Evolutionary conservation across 2,888 invertebrate species (phyloP).

Genomic region (Drosophila atroscutellata): DNA sequence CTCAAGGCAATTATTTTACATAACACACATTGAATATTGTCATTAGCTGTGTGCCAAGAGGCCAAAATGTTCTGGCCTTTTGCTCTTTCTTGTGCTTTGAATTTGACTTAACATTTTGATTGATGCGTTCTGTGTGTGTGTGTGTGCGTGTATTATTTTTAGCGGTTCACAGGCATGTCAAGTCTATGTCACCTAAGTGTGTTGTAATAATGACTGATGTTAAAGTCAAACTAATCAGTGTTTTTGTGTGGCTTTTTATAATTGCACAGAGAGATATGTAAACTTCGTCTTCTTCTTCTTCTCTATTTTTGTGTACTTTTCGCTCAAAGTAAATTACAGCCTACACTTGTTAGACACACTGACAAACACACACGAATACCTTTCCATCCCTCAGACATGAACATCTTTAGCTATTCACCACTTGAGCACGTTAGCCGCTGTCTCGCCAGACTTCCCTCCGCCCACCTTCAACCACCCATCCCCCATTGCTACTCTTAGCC

Average conservation of each 20-base stretch:
- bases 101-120: slow-evolving; percentile 25
- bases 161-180: slow-evolving; percentile 6
- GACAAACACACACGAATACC: neutral
- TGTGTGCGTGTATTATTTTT: neutral
- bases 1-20: slow-evolving; percentile 28
- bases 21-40: slow-evolving; percentile 61
- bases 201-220: slow-evolving; percentile 11
- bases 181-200: slow-evolving; percentile 12
- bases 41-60: slow-evolving; percentile 34
- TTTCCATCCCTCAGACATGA: neutral
- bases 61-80: slow-evolving; percentile 11
- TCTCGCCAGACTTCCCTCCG: slow-evolving; percentile 1
- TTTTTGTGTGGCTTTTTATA: slow-evolving; percentile 12
- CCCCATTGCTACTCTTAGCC: neutral
- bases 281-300: neutral
- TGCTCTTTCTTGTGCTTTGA: slow-evolving; percentile 1
- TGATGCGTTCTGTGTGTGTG: slow-evolving; percentile 10
- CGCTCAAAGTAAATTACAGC: slow-evolving; percentile 22
- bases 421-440: slow-evolving; percentile 69
- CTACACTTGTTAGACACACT: neutral
- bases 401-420: slow-evolving; percentile 45
- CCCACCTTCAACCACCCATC: neutral
- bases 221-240: slow-evolving; percentile 42
- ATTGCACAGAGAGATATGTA: slow-evolving; percentile 8
- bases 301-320: slow-evolving; percentile 1